Conservation (phyloP, 2,797 vertebrate species). For the Tamandua tetradactyla region DNA sequence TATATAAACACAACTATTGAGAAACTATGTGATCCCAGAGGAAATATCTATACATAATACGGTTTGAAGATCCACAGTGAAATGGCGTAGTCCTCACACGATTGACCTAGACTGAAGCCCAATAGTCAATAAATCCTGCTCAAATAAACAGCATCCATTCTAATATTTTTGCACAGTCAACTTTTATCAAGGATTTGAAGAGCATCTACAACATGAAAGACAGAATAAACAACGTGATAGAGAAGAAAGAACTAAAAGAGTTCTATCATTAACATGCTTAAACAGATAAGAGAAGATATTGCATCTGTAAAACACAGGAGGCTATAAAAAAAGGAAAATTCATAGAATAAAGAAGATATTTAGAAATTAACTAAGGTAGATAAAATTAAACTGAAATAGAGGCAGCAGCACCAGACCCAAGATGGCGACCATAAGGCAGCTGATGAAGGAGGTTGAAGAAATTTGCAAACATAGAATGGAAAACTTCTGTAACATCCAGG, state of each 20-base stretch:
- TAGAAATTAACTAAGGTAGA: background rate
- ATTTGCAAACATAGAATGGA: no score
- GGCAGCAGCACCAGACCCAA: no score
- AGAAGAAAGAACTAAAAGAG: background rate
- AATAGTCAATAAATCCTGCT: background rate
- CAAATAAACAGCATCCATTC: background rate
- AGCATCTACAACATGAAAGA: background rate
- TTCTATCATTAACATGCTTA: no score
- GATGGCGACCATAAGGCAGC: no score
- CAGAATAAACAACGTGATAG: background rate
- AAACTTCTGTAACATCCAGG: no score
- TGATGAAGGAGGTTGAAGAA: no score
- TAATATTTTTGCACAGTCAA: background rate
- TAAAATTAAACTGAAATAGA: background rate
- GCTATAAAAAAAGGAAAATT: background rate
- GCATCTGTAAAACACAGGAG: background rate
- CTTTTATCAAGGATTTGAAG: background rate
- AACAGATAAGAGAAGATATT: background rate
- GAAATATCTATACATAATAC: background rate
- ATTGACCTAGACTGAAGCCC: background rate
- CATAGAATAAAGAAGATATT: background rate
- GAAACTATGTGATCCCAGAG: background rate
- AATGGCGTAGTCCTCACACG: background rate
- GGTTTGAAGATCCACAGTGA: background rate
- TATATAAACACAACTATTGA: background rate